Evolutionary conservation across 2,888 invertebrate genomes (phyloP).

Genomic region (Hirtodrosophila histrioides): DNA sequence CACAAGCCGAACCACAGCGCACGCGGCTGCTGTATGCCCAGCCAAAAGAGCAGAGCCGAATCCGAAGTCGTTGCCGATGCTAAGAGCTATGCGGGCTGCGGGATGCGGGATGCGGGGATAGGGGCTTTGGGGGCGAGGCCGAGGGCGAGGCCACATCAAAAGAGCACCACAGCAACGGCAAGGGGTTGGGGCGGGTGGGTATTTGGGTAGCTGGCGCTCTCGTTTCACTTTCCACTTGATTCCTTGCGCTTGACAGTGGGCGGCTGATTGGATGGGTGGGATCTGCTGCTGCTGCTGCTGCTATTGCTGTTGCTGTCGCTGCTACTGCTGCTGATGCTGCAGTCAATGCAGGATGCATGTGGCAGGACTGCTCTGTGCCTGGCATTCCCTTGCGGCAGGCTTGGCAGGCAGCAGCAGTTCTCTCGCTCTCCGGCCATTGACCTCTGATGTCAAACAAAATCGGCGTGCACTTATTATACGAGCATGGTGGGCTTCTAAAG

Average conservation of each 20-base stretch:
- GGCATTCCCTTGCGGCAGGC: conserved; percentile 60
- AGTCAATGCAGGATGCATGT: conserved; percentile 63
- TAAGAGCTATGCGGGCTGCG: background rate
- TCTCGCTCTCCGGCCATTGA: conserved; percentile 65
- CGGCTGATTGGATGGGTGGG: conserved; percentile 31
- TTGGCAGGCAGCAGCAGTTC: conserved; percentile 12
- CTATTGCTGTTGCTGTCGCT: conserved; percentile 7
- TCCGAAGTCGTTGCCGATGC: conserved; percentile 11
- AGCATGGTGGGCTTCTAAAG: conserved; percentile 30
- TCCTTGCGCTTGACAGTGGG: conserved; percentile 74
- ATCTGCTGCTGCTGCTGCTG: conserved; percentile 7
- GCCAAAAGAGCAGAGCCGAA: conserved; percentile 58
- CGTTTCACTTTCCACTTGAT: conserved; percentile 80
- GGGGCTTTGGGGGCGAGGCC: conserved; percentile 29
- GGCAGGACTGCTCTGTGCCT: conserved; percentile 48
- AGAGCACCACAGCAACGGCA: conserved; percentile 57
- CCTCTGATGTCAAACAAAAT: conserved; percentile 81
- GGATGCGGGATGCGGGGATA: background rate
- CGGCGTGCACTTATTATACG: conserved; percentile 72
- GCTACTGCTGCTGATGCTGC: conserved; percentile 33
- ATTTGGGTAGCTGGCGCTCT: conserved; percentile 36
- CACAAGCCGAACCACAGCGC: conserved; percentile 20
- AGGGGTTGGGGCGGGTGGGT: too few relatives aligned
- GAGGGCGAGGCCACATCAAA: conserved; percentile 77
- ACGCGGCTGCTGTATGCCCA: conserved; percentile 74